Evolutionary conservation across 2,113 vertebrate species (phyloP), one percentile per base, ranked within the genome.

Genomic region (Loxodonta africana): DNA sequence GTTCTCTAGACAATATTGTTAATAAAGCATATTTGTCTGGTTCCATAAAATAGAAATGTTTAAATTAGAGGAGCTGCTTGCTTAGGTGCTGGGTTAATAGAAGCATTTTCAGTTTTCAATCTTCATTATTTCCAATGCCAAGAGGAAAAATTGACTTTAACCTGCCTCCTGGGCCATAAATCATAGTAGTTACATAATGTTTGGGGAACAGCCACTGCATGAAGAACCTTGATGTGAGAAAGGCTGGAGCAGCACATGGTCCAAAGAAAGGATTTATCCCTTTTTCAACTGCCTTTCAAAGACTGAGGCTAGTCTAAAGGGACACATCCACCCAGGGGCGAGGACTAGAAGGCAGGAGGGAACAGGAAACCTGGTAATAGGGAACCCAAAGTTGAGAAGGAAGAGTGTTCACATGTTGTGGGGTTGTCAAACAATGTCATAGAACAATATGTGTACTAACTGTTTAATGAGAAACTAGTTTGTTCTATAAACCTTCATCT

Each of bases 21-120:
- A 98, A 96, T 81, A 83, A 94, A 97, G 53, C 60, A 63, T 91
- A 82, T 87, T 95, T 97, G 73, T 94, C n/a, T 44, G 93, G 74
- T 60, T 94, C 51, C n/a, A 71, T 94, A 67, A 96, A 94, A 67
- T 92, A 83, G 63, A 94, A 95, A 84, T 92, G 57, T 12, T 97
- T 88, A 97, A 97, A 88, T 86, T 92, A 95, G 93, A 82, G 96
- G 91, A 71, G 73, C 81, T 87, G 28, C 65, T 83, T 96, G 62
- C 77, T 33, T 95, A 82, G 78, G 60, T 83, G 90, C 12, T 77
- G 78, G 97, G 92, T 77, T 91, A 94, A 86, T 78, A 94, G 48
- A 88, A 96, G 28, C 94, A 95, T 95, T 97, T 97, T 67, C 28
- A 57, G 71, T 96, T 46, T 6, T 91, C 71, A 78, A 63, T 97